Evolutionary conservation across 2,888 invertebrate genomes (phyloP), one percentile per base, ranked within the genome.

Genomic region (Ochropacha duplaris): DNA sequence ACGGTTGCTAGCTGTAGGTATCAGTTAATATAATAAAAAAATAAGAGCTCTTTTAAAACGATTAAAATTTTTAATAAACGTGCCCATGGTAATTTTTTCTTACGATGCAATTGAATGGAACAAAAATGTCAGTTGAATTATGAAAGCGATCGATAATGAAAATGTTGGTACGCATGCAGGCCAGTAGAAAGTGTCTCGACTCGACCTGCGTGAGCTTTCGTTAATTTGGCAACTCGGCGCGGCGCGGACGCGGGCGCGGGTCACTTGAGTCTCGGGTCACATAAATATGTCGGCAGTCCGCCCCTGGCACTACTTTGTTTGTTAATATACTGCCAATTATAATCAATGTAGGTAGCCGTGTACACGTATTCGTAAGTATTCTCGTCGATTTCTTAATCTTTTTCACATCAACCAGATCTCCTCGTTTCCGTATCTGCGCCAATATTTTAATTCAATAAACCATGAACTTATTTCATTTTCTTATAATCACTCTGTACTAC

Each of bases 181-280:
- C 75, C 82, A 79, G 88, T 90, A 90, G 92, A 92, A 92, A 92
- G 92, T 92, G 86, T 91, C 89, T 90, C 90, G 90, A 81, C 89
- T 90, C 90, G 90, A 81, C 79, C 84, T 81, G 83, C 77, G 81
- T 75, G 84, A 84, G 88, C 88, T 88, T 89, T 90, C 91, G 83
- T 87, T 88, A 87, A 86, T 85, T 85, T 86, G 86, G 86, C 83
- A 85, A 86, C 83, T 76, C 78, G 77, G 74, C 71, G 74, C n/a
- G n/a, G n/a, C n/a, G n/a, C n/a, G n/a, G n/a, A n/a, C n/a, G n/a
- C 86, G 76, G 92, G 92, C 72, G 74, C 86, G 76, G 92, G 92
- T 91, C 92, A 90, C 76, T 78, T 76, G 79, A 76, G 72, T 66
- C 76, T 73, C 78, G 74, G 85, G 86, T 81, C 84, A 81, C 90